Percentiles rank a stretch among this genome's conserved stretches.
Evolutionary conservation across 2,113 vertebrate genomes (phyloP).

Genomic region (Gadus chalcogrammus): DNA sequence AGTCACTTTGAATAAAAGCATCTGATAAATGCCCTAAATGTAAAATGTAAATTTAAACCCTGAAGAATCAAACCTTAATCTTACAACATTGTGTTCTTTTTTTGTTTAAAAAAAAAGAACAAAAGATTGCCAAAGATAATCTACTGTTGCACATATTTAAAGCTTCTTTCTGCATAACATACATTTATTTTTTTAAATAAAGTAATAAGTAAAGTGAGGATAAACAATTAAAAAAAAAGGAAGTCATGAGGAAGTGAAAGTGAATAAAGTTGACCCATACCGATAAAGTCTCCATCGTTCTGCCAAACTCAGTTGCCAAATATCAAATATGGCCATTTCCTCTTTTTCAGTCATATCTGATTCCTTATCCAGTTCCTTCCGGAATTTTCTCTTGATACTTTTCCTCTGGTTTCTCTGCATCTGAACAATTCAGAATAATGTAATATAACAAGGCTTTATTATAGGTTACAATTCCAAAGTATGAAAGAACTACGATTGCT

Average conservation of each 20-base stretch:
- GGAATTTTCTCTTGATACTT: conserved; percentile 76
- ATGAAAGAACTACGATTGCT: no score
- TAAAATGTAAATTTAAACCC: no score
- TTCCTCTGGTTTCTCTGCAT: conserved; percentile 71
- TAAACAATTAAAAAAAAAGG: neutral
- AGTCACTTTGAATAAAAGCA: no score
- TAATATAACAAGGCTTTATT: neutral
- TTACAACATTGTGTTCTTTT: no score
- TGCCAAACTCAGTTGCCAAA: conserved; percentile 78
- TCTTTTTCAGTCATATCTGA: conserved; percentile 75
- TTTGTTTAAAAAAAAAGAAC: no score
- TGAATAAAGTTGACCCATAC: conserved; percentile 59
- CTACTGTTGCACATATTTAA: no score
- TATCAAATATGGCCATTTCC: conserved; percentile 63
- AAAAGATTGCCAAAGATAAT: no score
- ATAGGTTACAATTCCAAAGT: no score
- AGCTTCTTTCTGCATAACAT: no score
- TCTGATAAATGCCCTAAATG: no score
- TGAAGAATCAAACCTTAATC: no score
- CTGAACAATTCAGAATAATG: conserved; percentile 56
- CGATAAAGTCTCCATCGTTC: conserved; percentile 91
- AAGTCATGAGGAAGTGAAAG: neutral
- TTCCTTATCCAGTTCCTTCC: conserved; percentile 72
- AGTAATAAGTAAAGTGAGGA: neutral
- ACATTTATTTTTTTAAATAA: no score